Base-by-base conservation (phyloP, 2,888 invertebrate genomes). In the Arctia plantaginis region DNA sequence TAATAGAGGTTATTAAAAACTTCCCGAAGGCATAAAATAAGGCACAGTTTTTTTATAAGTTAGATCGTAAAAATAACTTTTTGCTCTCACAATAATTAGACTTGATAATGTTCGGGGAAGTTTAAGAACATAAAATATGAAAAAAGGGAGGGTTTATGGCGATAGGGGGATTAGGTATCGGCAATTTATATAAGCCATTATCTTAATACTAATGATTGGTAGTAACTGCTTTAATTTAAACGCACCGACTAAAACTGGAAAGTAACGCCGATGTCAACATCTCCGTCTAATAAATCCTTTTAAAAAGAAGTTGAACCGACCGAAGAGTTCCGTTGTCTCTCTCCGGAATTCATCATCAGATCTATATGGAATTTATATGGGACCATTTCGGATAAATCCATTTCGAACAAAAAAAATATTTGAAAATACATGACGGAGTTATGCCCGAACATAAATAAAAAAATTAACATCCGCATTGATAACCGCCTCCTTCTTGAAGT, bases 1-100 rank as follows among this genome's bases (percentile, higher is more conserved):
- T 20, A 62, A 69, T 69, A 68, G 55, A 39, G 67, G 66, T 73
- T 76, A 80, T 84, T 84, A 84, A 84, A 84, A 84, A 84, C 75
- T 84, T 84, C 68, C 27, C 12, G 23, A 78, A 78, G 76, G 72
- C 78, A 79, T 79, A 82, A 83, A 84, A 78, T 69, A 65, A 68
- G 47, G 30, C 30, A 73, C 67, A 62, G 27, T 80, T 84, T 84
- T 55, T 83, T 77, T 77, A 62, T 39, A 84, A 81, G 83, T 83
- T 80, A 10, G 69, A 71, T 79, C 80, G 69, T 84, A 82, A 84
- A 84, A 79, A 69, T 65, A 72, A 62, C 30, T 62, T 59, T 74
- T 27, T 0, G 10, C 70, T 69, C 65, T 76, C 67, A 39, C 72
- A 81, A 83, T 84, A 84, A 84, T 84, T 84, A 84, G 74, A 75